Evolutionary conservation across 2,113 vertebrate species (phyloP).

Genomic region (Amazona vittata): DNA sequence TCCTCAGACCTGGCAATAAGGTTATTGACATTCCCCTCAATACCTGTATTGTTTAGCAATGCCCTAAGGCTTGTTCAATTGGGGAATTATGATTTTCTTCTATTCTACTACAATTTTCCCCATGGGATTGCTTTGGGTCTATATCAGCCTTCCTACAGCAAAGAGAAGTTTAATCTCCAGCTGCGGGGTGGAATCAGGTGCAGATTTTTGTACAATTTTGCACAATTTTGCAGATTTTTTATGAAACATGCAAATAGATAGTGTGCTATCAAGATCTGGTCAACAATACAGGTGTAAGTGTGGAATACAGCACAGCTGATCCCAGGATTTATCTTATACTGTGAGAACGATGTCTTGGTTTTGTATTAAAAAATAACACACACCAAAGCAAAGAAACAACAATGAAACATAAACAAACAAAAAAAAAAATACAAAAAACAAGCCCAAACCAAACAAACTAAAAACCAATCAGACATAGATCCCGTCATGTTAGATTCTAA

Average conservation of each 20-base stretch:
- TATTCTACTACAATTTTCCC: not conserved
- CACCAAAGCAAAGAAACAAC: not conserved
- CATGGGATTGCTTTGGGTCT: not conserved
- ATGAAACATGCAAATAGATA: not conserved
- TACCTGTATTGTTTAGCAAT: not conserved
- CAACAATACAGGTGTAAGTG: not conserved
- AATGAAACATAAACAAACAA: not conserved
- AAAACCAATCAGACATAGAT: not conserved
- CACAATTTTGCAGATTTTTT: no score
- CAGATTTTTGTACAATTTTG: not conserved
- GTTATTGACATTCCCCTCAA: not conserved
- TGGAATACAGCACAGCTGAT: not conserved
- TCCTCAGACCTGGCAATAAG: not conserved
- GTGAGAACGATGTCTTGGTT: not conserved
- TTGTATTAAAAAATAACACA: not conserved
- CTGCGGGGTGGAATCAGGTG: not conserved
- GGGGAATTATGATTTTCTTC: not conserved
- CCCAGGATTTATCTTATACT: not conserved
- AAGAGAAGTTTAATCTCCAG: not conserved
- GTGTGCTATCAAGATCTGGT: not conserved
- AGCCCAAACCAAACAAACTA: no score
- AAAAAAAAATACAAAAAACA: not conserved
- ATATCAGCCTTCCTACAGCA: not conserved
- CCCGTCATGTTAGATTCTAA: not conserved
- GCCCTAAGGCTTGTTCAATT: not conserved